Percentiles rank a stretch among this genome's conserved stretches.
phyloP scores from a whole-genome alignment of 2,113 vertebrate genomes.

The Percopsis transmontana region DNA sequence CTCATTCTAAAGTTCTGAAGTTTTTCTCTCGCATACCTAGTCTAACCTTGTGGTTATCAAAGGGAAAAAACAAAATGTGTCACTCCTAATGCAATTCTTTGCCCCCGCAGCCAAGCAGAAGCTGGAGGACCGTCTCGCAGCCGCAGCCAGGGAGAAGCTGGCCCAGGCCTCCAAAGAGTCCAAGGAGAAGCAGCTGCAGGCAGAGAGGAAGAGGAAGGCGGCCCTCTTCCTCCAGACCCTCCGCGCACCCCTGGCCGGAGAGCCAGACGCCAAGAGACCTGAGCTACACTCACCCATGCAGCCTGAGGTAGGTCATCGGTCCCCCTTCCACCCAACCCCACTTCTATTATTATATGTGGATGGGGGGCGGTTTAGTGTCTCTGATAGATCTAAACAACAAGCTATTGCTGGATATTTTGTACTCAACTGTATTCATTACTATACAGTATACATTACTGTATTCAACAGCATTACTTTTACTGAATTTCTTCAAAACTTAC shows the following conservation, averaged over 20 bases:
- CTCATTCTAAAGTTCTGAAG: too few relatives aligned
- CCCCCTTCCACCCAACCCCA: not conserved
- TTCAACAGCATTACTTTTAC: too few relatives aligned
- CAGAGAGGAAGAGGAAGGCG: conserved; percentile 94
- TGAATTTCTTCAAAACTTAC: too few relatives aligned
- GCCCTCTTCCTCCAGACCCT: conserved; percentile 93
- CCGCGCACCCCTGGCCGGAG: conserved; percentile 81
- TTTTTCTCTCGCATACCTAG: too few relatives aligned
- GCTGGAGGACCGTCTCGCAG: conserved; percentile 94
- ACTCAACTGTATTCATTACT: too few relatives aligned
- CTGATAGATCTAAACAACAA: too few relatives aligned
- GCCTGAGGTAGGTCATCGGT: conserved; percentile 73
- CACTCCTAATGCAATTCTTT: not conserved
- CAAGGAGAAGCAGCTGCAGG: conserved; percentile 97
- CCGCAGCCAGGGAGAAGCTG: conserved; percentile 96
- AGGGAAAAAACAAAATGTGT: too few relatives aligned
- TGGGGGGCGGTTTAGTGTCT: too few relatives aligned
- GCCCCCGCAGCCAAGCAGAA: conserved; percentile 89
- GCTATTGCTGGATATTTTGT: too few relatives aligned
- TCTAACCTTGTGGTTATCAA: too few relatives aligned
- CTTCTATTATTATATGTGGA: too few relatives aligned
- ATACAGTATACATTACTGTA: too few relatives aligned
- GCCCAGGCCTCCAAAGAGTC: conserved; percentile 98
- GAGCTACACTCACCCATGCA: conserved; percentile 77
- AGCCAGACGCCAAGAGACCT: conserved; percentile 81